Evolutionary conservation across 2,113 vertebrate species (phyloP), one percentile per base, ranked within the genome.

Genomic region (Sturnira hondurensis): DNA sequence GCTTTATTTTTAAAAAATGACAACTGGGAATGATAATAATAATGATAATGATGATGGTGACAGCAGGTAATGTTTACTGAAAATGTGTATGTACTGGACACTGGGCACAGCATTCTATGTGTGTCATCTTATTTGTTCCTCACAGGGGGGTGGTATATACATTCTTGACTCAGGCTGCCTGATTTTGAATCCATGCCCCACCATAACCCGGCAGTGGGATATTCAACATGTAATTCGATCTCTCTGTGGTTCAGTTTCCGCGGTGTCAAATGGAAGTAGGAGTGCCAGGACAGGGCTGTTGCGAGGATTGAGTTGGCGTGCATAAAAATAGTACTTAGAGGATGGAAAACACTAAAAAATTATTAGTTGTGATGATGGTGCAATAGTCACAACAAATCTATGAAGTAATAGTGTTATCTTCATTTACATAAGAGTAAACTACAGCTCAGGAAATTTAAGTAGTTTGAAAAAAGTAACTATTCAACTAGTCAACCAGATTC

Each of bases 91-190:
- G 31, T 41, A 28, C 54, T 10, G 31, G 73, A 7, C 19, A 45
- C 45, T 15, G 47, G 63, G 41, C 24, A 24, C 31, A 12, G 54
- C 7, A 4, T 33, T 41, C 17, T n/a, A 1, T 0, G 0, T 33
- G 36, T 8, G 26, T 17, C 28, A 16, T 41, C 4, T 16, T 38
- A 41, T 22, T 14, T 68, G 50, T 10, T 58, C 5, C n/a, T n/a
- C 11, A 50, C 7, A 89, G 61, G 41, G 28, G 22, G 20, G 54
- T 31, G 15, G 4, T 20, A 14, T 31, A 61, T 3, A 52, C 20
- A 86, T 81, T 71, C 76, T 76, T 14, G 7, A 36, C 36, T 77
- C 10, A 47, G 20, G 16, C 26, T 31, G 16, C 28, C 28, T 82
- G 67, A 15, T 52, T 52, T 28, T 74, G 68, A 94, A 77, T 67